Evolutionary conservation across 2,888 invertebrate species (phyloP), one percentile per base, ranked within the genome.

Genomic region (Mylabris sibirica): DNA sequence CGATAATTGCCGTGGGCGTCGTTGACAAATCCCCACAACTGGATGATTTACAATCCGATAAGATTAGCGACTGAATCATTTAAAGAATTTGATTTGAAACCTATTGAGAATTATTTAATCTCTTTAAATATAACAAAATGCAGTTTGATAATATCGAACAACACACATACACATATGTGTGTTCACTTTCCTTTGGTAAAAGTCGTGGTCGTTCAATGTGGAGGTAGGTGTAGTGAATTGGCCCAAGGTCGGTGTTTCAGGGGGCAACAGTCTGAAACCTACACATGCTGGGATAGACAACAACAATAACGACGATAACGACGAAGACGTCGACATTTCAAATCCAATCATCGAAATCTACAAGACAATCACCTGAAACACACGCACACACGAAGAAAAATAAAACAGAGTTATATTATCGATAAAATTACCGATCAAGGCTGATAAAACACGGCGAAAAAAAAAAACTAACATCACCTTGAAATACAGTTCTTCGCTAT

Each of bases 201-300:
- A 73, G 68, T 68, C 74, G 75, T 76, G 75, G 75, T 75, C 74
- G 75, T 72, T 70, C 61, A 71, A 71, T 63, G 68, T 72, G 70
- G 57, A 57, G 76, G 76, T 74, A 75, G 76, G 71, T 74, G 73
- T 74, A 75, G 74, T 74, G 76, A 77, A 77, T 77, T 77, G 77
- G 77, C 76, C 77, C 77, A 77, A 77, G 77, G 77, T 76, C 77
- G 76, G 67, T 73, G 74, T 76, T 57, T 73, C 76, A 72, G 74
- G 75, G 76, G 76, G 75, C 77, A 75, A 73, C 75, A 71, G 71
- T 71, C 68, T 68, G 68, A 71, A 71, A 71, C 71, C 71, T 68
- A 71, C 71, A 63, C 68, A 53, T 22, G 12, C 57, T 24, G 49
- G 49, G 49, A 49, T 49, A 49, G 49, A 44, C 49, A 53, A 22